Evolutionary conservation across 2,888 invertebrate genomes (phyloP), one percentile per base, ranked within the genome.

Genomic region (Koerneria pararmatus): DNA sequence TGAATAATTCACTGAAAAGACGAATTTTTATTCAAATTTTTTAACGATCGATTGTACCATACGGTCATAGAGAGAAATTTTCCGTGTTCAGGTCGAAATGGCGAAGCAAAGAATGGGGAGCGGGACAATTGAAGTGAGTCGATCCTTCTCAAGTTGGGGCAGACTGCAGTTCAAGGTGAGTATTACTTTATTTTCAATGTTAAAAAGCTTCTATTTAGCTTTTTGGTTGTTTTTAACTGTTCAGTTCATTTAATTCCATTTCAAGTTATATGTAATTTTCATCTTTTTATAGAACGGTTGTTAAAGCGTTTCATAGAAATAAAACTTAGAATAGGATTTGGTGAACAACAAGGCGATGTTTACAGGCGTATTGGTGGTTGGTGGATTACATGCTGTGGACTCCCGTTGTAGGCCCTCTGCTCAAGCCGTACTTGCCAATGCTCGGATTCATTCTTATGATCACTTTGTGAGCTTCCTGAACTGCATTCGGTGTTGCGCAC

Each of bases 401-500:
- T 3, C 82, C 82, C 0, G 64, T 73, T 37, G 71, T 82, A 34
- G 80, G 80, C n/a, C 76, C 78, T 8, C 69, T 75, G 37, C 66
- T 80, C 31, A 80, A 82, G 66, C 80, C 82, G n/a, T 82, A 82
- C 60, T 65, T 82, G 37, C 77, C 82, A 27, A 57, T 80, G 65
- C 74, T 80, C 65, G 82, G 82, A 58, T 82, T 74, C 67, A 78
- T 79, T 71, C 68, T 82, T 11, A 80, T 82, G 82, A 77, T 82
- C 57, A 82, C 82, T 48, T 76, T 80, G 72, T 79, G n/a, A n/a
- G n/a, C n/a, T n/a, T n/a, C n/a, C n/a, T n/a, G n/a, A n/a, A n/a
- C n/a, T n/a, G n/a, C n/a, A n/a, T n/a, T n/a, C n/a, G n/a, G n/a
- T n/a, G n/a, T n/a, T n/a, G n/a, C n/a, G n/a, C n/a, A n/a, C n/a